Conservation (phyloP, 2,797 vertebrate species). For the Myotis myotis region DNA sequence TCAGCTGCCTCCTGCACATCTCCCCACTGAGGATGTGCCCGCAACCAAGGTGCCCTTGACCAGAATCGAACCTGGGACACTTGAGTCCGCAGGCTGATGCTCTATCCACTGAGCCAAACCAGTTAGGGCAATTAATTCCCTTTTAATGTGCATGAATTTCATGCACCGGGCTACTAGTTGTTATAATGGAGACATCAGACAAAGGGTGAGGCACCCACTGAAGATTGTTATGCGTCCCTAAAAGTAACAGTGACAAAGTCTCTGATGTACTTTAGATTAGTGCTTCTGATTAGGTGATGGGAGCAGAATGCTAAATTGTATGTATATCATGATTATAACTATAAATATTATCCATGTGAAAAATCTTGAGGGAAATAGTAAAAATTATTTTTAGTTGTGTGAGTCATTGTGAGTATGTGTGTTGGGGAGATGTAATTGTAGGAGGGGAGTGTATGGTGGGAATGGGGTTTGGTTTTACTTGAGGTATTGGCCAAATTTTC, state of each 20-base stretch:
- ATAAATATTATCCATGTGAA: not conserved
- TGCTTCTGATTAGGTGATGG: not conserved
- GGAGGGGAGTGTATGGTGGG: not conserved
- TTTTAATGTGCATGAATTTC: too few relatives aligned
- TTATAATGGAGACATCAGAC: too few relatives aligned
- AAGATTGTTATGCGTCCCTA: not conserved
- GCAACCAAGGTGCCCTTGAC: too few relatives aligned
- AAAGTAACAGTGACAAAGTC: not conserved
- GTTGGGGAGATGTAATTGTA: not conserved
- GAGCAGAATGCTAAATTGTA: not conserved
- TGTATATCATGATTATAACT: not conserved
- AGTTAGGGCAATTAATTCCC: too few relatives aligned
- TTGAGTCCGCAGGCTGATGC: not conserved
- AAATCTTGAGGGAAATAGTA: not conserved
- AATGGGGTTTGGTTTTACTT: conserved; percentile 5
- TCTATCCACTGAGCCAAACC: too few relatives aligned
- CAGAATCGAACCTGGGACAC: not conserved
- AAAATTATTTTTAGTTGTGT: not conserved
- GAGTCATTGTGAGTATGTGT: not conserved
- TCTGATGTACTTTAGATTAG: not conserved
- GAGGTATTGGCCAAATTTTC: not conserved
- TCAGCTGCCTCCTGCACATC: too few relatives aligned
- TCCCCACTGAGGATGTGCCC: not conserved
- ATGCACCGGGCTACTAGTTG: too few relatives aligned
- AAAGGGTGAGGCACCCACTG: not conserved